Evolutionary conservation across 2,888 invertebrate species (phyloP).

Genomic region (Drosophila heteroneura): DNA sequence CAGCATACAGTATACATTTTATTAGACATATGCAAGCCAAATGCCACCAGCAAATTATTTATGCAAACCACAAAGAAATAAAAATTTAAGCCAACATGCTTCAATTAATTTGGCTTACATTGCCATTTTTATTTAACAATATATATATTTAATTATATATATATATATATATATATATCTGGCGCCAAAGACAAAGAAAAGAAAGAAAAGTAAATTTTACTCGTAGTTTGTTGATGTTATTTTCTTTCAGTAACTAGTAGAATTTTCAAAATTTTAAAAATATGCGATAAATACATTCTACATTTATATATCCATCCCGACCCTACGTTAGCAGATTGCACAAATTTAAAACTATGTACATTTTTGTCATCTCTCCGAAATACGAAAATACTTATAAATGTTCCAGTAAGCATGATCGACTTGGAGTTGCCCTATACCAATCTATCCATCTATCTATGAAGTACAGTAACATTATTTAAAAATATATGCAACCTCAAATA

Average conservation of each 20-base stretch:
- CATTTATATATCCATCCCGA: background rate
- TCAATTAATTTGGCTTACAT: background rate
- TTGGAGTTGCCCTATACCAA: background rate
- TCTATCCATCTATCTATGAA: background rate
- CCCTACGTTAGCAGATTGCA: background rate
- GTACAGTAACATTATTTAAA: background rate
- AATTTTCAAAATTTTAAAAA: background rate
- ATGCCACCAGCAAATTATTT: conserved; percentile 2
- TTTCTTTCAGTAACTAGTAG: background rate
- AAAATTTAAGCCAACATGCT: background rate
- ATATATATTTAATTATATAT: background rate
- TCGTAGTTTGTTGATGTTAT: background rate
- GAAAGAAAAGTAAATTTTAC: background rate
- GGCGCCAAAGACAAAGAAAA: background rate
- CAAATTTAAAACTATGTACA: fast-evolving
- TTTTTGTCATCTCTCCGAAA: background rate
- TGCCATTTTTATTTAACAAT: background rate
- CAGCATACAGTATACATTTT: background rate
- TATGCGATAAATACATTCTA: background rate
- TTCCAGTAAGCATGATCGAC: background rate
- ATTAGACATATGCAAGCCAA: background rate
- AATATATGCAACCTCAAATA: background rate
- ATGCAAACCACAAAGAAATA: background rate
- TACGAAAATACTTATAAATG: background rate
- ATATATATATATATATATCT: background rate